These are phyloP conservation scores for Chymomyza costata DNA, from an alignment of 1,140 invertebrate species.

Conservation along the genomic window DNA sequence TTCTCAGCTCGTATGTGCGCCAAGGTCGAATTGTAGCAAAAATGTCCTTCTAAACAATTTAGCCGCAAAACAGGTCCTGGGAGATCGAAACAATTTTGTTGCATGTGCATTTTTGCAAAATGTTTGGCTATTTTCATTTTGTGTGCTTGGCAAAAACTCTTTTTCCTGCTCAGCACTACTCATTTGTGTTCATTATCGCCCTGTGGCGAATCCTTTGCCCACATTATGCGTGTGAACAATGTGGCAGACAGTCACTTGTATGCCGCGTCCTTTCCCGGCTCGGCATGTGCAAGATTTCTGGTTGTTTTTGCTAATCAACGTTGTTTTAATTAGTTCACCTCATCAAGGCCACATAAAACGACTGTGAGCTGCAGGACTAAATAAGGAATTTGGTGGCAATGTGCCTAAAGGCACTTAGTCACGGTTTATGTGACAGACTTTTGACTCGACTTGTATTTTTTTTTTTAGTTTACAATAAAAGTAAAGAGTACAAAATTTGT, in stretches of 20 bases:
- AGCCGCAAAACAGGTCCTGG: slow-evolving; percentile 56
- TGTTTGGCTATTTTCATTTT: slow-evolving; percentile 57
- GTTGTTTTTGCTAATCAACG: slow-evolving; percentile 33
- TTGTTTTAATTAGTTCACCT: slow-evolving; percentile 59
- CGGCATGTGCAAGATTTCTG: slow-evolving; percentile 15
- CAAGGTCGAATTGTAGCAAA: slow-evolving; percentile 42
- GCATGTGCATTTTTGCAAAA: slow-evolving; percentile 50
- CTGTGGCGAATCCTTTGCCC: slow-evolving; percentile 63
- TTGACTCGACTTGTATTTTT: too few relatives aligned
- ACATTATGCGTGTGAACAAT: slow-evolving; percentile 59
- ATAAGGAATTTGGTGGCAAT: too few relatives aligned
- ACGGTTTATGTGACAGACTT: slow-evolving; percentile 5
- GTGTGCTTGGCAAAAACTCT: slow-evolving; percentile 46
- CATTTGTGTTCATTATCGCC: slow-evolving; percentile 71
- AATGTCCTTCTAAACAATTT: slow-evolving; percentile 43
- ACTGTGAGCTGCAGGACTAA: slow-evolving; percentile 17
- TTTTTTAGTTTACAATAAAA: too few relatives aligned
- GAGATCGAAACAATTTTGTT: slow-evolving; percentile 32
- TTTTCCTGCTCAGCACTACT: slow-evolving; percentile 55
- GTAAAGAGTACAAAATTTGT: too few relatives aligned
- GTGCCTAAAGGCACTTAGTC: too few relatives aligned
- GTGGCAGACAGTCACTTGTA: slow-evolving; percentile 46
- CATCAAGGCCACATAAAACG: slow-evolving; percentile 59
- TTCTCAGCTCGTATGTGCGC: slow-evolving; percentile 19
- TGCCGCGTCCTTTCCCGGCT: slow-evolving; percentile 17